These are phyloP conservation scores for Hippopotamus amphibius DNA, from an alignment of 2,113 vertebrate species.

Conservation along the genomic window DNA sequence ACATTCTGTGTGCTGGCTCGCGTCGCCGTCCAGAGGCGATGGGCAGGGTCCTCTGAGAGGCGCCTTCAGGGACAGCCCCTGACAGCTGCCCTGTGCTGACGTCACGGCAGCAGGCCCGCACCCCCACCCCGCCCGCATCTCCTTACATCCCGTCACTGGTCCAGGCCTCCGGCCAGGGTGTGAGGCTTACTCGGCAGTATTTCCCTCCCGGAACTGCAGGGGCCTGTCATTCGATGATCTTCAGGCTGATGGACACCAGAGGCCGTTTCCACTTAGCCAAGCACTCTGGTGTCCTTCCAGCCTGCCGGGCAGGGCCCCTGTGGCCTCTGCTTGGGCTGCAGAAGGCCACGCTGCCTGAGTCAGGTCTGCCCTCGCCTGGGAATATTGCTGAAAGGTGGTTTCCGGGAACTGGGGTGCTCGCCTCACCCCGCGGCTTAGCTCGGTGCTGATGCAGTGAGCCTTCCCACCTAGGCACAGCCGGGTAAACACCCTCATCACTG, in stretches of 20 bases:
- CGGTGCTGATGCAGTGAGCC: background rate
- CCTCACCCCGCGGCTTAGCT: background rate
- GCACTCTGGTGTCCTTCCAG: background rate
- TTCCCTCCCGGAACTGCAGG: background rate
- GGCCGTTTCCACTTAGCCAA: background rate
- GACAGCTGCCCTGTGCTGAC: background rate
- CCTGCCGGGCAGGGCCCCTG: background rate
- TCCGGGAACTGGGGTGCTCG: background rate
- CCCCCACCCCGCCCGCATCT: background rate
- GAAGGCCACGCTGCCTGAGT: background rate
- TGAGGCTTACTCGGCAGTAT: background rate
- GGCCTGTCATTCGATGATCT: background rate
- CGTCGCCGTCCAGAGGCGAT: background rate
- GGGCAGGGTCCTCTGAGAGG: too few relatives aligned
- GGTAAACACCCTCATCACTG: background rate
- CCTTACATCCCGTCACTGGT: background rate
- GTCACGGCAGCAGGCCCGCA: background rate
- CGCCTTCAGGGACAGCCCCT: background rate
- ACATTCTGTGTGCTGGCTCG: background rate
- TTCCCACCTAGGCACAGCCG: background rate
- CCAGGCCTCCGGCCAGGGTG: background rate
- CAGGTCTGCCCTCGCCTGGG: background rate
- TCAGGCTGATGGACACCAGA: background rate
- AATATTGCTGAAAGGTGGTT: background rate
- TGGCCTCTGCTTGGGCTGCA: background rate